phyloP scores from a whole-genome alignment of 2,113 vertebrate species.

The Pipra filicauda region DNA sequence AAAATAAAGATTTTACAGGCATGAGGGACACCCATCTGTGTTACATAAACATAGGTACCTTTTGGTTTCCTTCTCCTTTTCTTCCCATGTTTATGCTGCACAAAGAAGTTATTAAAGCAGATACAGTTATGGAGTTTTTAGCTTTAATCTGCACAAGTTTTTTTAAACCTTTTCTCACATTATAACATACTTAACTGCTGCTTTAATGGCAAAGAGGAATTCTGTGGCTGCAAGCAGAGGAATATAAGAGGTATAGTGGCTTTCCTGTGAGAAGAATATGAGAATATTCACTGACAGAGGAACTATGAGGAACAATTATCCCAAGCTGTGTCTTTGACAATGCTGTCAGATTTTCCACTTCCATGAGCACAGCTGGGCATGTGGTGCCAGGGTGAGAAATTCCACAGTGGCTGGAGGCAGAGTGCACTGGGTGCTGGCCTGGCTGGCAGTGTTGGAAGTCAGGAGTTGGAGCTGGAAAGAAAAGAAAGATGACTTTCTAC shows the following conservation, averaged over 20 bases:
- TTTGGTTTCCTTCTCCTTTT: not conserved
- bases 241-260: constrained; percentile 40
- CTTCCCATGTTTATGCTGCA: not conserved
- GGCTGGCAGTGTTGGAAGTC: not conserved
- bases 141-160: not conserved
- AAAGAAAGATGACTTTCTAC: constrained; percentile 17
- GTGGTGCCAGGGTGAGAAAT: constrained; percentile 60
- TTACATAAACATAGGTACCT: not conserved
- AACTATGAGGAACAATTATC: constrained; percentile 66
- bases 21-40: not conserved
- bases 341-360: constrained; percentile 74
- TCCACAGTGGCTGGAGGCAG: constrained; percentile 34
- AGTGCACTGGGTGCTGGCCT: constrained; percentile 35
- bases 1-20: not conserved
- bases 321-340: constrained; percentile 71
- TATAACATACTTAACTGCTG: not conserved
- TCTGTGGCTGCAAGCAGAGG: constrained; percentile 11
- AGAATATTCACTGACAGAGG: constrained; percentile 61
- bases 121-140: not conserved
- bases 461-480: not conserved
- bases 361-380: constrained; percentile 64
- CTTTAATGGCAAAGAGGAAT: constrained; percentile 31
- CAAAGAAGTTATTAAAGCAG: not conserved
- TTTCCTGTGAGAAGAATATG: constrained; percentile 63
- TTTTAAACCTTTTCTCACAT: not conserved